Evolutionary conservation across 2,113 vertebrate genomes (phyloP), one percentile per base, ranked within the genome.

Genomic region (Brachyhypopomus occidentalis): DNA sequence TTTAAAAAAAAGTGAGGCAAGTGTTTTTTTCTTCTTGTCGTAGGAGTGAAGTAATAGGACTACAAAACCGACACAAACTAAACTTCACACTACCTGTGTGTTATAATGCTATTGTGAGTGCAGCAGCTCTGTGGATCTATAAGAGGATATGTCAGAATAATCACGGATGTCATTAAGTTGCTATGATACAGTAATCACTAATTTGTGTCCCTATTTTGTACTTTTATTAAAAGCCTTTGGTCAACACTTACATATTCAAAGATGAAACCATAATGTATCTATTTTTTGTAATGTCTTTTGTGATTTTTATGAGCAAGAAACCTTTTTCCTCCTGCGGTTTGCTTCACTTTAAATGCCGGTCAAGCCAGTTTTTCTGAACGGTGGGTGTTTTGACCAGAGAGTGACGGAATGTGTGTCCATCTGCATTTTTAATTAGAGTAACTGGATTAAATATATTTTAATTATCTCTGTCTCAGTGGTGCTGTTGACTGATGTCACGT

Each of bases 371-470:
- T 70, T 70, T n/a, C 34, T 38, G 72, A 79, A 79, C 2, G 71
- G 83, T 83, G 71, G 64, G 80, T 17, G 36, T 72, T 55, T 77
- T 67, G 77, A 85, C n/a, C 71, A 58, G 79, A 76, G 74, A 82
- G 64, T 48, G 72, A 23, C 41, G 34, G 58, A 70, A 67, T 48
- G 78, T 55, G 84, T 84, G 82, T 86, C 86, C 86, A 87, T 78
- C 83, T 86, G 82, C 84, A 85, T 87, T 87, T 87, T 89, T 86
- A 83, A 88, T 88, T 87, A 85, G 75, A 84, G 38, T 78, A 86
- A 84, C 79, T 77, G 78, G 82, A 88, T 89, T 83, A 85, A 84
- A 87, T 87, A 77, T 79, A 83, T 84, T 86, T 88, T 88, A 89
- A 89, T 88, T 86, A 88, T 83, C 36, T 81, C 55, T 66, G 66